Conservation (phyloP, 2,113 vertebrate species). For the Todiramphus saurophagus region DNA sequence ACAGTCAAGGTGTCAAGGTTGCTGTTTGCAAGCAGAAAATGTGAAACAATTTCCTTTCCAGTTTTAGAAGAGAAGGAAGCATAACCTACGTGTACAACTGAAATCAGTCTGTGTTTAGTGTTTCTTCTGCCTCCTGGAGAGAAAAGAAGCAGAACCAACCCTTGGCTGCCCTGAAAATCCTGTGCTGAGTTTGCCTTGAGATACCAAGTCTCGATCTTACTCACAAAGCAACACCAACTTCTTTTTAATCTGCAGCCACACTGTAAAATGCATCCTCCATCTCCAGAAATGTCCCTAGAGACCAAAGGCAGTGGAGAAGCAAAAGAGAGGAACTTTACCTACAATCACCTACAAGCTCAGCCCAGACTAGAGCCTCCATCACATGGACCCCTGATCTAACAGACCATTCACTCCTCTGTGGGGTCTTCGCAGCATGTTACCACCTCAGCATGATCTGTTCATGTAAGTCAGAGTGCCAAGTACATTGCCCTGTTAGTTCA, state of each 20-base stretch:
- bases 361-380: neutral
- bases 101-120: neutral
- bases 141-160: neutral
- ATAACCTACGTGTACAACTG: neutral
- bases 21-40: neutral
- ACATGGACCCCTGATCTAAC: rapidly evolving
- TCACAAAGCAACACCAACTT: neutral
- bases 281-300: neutral
- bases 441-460: neutral
- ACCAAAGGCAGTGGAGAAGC: neutral
- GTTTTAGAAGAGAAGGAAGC: neutral
- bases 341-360: neutral
- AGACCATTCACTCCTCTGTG: too few species aligned
- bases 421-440: neutral
- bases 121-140: neutral
- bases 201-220: neutral
- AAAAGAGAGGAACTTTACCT: neutral
- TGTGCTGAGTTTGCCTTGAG: neutral
- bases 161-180: neutral
- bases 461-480: neutral
- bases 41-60: neutral
- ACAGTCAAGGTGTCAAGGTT: neutral
- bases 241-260: neutral
- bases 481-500: neutral
- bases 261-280: neutral